Evolutionary conservation across 2,113 vertebrate genomes (phyloP).

Genomic region (Corydoras sp.): DNA sequence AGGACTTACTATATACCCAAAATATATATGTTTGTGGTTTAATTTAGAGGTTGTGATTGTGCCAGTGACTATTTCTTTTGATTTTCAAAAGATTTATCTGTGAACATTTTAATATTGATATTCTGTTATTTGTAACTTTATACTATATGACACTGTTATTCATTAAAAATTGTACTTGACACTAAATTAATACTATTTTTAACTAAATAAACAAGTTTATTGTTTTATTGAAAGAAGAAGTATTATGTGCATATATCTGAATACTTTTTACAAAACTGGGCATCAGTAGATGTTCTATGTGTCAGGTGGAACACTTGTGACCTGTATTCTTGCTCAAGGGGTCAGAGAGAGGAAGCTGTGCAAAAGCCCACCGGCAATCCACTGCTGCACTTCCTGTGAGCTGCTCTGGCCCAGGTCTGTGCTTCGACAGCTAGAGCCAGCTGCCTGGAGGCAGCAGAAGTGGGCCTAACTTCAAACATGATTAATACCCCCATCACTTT

Average conservation of each 20-base stretch:
- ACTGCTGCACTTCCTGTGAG: conserved; percentile 53
- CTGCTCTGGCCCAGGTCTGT: conserved; percentile 38
- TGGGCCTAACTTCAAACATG: conserved; percentile 67
- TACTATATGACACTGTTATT: too few relatives aligned
- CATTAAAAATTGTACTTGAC: too few relatives aligned
- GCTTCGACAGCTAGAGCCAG: conserved; percentile 19
- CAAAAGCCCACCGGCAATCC: conserved; percentile 32
- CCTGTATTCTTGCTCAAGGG: conserved; percentile 30
- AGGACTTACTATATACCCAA: too few relatives aligned
- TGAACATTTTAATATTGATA: too few relatives aligned
- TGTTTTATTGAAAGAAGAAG: too few relatives aligned
- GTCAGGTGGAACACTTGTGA: conserved; percentile 58
- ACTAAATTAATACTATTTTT: not conserved
- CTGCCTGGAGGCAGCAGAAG: conserved; percentile 55
- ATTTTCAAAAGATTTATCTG: too few relatives aligned
- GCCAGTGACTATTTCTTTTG: too few relatives aligned
- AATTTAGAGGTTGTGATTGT: too few relatives aligned
- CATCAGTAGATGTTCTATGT: conserved; percentile 11
- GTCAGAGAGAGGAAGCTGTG: conserved; percentile 43
- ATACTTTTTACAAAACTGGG: conserved; percentile 9
- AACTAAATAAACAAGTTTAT: not conserved
- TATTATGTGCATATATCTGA: not conserved
- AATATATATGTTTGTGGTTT: too few relatives aligned
- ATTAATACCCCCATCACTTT: conserved; percentile 76
- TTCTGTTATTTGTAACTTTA: too few relatives aligned